A percentile compares a stretch with the other conserved stretches of the same genome.
These are phyloP conservation scores for Hycleus cichorii DNA, from an alignment of 1,140 invertebrate species.

Conservation along the genomic window DNA sequence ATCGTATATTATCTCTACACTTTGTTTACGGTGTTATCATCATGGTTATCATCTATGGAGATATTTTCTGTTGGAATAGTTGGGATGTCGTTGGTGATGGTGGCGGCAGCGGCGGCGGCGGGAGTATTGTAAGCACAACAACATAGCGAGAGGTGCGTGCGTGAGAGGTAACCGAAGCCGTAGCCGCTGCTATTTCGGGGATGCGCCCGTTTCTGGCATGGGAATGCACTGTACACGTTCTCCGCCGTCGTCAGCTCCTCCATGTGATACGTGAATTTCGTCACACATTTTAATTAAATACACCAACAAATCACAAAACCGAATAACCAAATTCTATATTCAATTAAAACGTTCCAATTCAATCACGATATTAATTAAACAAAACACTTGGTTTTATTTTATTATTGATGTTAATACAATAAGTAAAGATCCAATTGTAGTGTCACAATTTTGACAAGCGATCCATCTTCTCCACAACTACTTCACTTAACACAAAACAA, in stretches of 20 bases:
- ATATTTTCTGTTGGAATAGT: neutral
- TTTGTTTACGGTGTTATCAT: too few species aligned
- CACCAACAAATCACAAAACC: too few species aligned
- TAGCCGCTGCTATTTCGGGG: conserved; percentile 12
- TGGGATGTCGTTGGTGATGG: neutral
- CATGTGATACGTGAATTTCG: neutral
- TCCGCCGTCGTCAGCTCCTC: neutral
- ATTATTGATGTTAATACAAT: too few species aligned
- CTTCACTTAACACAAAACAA: too few species aligned
- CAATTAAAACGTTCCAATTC: too few species aligned
- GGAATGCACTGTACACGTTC: neutral
- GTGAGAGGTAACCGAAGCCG: conserved; percentile 9
- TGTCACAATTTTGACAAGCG: too few species aligned
- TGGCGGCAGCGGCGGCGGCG: conserved; percentile 1
- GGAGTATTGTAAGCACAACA: neutral
- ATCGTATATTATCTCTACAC: too few species aligned
- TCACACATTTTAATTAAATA: neutral
- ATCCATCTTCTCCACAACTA: too few species aligned
- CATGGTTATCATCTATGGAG: neutral
- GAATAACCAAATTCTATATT: too few species aligned
- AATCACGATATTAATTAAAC: too few species aligned
- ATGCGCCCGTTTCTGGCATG: conserved; percentile 9
- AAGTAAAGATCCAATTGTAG: too few species aligned
- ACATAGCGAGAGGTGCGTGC: conserved; percentile 6
- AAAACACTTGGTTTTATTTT: too few species aligned